A percentile compares a stretch with the other conserved stretches of the same genome.
These are phyloP conservation scores for Melozone crissalis DNA, from an alignment of 2,113 vertebrate genomes.

Conservation along the genomic window DNA sequence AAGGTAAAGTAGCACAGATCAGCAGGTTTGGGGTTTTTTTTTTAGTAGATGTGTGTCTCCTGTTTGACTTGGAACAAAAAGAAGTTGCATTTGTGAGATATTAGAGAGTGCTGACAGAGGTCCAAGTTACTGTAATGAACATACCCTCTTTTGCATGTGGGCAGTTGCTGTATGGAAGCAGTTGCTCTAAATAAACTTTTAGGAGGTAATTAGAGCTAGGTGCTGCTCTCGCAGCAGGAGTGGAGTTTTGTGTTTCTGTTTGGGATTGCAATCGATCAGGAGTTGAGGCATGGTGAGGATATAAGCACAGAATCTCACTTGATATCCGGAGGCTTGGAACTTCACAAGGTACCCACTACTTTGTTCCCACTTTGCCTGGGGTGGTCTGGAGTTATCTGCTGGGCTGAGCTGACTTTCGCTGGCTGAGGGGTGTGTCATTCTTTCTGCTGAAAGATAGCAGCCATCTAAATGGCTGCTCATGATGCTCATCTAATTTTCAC, in stretches of 20 bases:
- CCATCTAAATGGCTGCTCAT: not conserved
- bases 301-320: not conserved
- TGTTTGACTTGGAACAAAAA: not conserved
- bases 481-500: not conserved
- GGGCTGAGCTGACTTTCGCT: not conserved
- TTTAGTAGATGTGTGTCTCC: not conserved
- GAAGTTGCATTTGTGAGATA: not conserved
- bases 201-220: not conserved
- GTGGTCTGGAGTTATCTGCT: conserved; percentile 12
- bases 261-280: not conserved
- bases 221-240: not conserved
- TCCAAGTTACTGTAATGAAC: not conserved
- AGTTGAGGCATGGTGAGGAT: not conserved
- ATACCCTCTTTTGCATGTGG: not conserved
- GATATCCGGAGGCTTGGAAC: not conserved
- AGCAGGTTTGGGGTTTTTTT: not conserved
- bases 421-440: not conserved
- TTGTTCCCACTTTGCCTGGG: conserved; percentile 1
- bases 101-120: not conserved
- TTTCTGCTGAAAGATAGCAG: not conserved
- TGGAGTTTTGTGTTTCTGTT: not conserved
- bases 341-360: not conserved
- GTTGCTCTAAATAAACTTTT: conserved; percentile 7
- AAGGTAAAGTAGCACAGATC: not conserved
- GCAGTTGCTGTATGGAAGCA: not conserved